phyloP scores from a whole-genome alignment of 1,140 invertebrate species.

The Cecropterus lyciades region DNA sequence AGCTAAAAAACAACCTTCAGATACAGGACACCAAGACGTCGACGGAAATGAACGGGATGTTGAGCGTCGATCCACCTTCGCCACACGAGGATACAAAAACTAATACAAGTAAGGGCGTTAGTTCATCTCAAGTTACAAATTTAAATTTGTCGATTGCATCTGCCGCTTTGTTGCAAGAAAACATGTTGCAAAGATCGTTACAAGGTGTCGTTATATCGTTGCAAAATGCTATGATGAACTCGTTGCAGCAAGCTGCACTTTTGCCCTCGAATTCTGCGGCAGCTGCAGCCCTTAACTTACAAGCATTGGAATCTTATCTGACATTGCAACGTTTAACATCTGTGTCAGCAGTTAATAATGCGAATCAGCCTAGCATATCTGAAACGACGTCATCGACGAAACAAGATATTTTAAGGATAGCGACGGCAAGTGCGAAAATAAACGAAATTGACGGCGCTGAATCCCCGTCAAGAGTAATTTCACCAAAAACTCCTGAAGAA shows the following conservation, averaged over 20 bases:
- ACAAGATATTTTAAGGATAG: slow-evolving; percentile 85
- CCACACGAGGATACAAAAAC: slow-evolving; percentile 65
- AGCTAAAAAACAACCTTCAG: slow-evolving; percentile 81
- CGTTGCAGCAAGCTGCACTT: slow-evolving; percentile 89
- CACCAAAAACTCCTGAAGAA: slow-evolving; percentile 79
- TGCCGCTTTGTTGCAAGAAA: slow-evolving; percentile 82
- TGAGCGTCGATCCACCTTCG: slow-evolving; percentile 66
- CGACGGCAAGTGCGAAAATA: slow-evolving; percentile 84
- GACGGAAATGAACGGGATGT: slow-evolving; percentile 71
- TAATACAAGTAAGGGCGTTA: slow-evolving; percentile 75
- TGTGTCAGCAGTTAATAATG: slow-evolving; percentile 78
- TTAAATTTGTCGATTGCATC: slow-evolving; percentile 82
- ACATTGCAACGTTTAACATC: slow-evolving; percentile 89
- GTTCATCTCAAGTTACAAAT: slow-evolving; percentile 75
- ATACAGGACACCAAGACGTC: slow-evolving; percentile 77
- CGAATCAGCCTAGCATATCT: slow-evolving; percentile 57
- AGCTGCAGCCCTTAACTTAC: slow-evolving; percentile 91
- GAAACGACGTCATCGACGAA: slow-evolving; percentile 70
- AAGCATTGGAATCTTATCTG: slow-evolving; percentile 93
- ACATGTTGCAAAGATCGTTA: slow-evolving; percentile 87
- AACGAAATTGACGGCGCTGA: slow-evolving; percentile 85
- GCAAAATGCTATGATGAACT: slow-evolving; percentile 91
- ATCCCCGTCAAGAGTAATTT: slow-evolving; percentile 65
- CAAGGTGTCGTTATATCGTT: slow-evolving; percentile 90
- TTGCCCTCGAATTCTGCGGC: slow-evolving; percentile 91